phyloP scores from a whole-genome alignment of 2,113 vertebrate genomes.

The Callipepla californica region DNA sequence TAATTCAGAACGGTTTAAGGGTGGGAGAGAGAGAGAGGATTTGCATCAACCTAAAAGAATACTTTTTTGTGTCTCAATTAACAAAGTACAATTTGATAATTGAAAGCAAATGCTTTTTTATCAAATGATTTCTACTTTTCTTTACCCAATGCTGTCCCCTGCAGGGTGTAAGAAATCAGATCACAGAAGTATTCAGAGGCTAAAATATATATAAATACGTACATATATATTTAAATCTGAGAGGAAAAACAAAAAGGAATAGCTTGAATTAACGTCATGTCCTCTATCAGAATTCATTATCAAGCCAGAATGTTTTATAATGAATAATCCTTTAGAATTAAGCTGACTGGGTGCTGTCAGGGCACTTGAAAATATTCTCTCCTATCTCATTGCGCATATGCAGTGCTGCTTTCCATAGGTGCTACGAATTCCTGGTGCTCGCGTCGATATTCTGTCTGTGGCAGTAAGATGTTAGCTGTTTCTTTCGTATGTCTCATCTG shows the following conservation, averaged over 20 bases:
- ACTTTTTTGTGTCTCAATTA: constrained; percentile 78
- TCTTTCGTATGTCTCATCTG: constrained; percentile 33
- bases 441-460: not conserved
- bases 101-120: constrained; percentile 81
- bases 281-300: constrained; percentile 31
- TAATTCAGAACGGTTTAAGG: constrained; percentile 61
- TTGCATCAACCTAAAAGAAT: constrained; percentile 2
- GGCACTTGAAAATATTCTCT: constrained; percentile 16
- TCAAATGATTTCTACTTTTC: constrained; percentile 78
- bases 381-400: not conserved
- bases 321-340: not conserved
- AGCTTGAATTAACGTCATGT: constrained; percentile 12
- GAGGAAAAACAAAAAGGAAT: not conserved
- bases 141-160: constrained; percentile 87
- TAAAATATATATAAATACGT: not conserved
- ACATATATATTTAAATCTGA: not conserved
- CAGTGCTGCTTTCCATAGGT: not conserved
- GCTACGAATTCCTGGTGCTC: constrained; percentile 13
- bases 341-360: not conserved
- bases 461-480: not conserved
- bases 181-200: constrained; percentile 55
- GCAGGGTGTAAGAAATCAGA: constrained; percentile 82
- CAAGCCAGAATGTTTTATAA: not conserved
- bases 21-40: not conserved
- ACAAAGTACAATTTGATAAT: constrained; percentile 79